A percentile compares a stretch with the other conserved stretches of the same genome.
phyloP scores from a whole-genome alignment of 2,888 invertebrate species.

The Periphyllus acericola region DNA sequence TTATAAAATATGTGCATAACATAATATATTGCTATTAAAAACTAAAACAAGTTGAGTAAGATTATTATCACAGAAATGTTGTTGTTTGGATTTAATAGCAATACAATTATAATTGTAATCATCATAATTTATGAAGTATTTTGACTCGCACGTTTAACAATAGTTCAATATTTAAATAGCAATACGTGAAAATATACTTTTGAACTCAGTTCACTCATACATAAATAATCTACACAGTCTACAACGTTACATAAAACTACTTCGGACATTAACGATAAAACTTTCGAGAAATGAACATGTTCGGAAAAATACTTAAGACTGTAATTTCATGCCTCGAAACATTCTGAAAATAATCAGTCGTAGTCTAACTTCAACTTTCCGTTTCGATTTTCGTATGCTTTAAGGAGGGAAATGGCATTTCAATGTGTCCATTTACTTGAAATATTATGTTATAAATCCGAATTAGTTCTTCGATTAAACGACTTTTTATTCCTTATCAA shows the following conservation, averaged over 20 bases:
- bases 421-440: conserved; percentile 51
- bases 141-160: neutral
- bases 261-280: conserved; percentile 32
- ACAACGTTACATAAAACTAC: conserved; percentile 28
- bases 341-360: conserved; percentile 47
- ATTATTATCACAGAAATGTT: neutral
- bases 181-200: neutral
- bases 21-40: neutral
- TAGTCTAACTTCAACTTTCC: conserved; percentile 7
- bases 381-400: conserved; percentile 22
- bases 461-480: conserved; percentile 57
- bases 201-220: neutral
- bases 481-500: conserved; percentile 46
- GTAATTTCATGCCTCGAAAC: conserved; percentile 53
- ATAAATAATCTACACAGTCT: conserved; percentile 10
- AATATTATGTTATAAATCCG: conserved; percentile 59
- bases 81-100: neutral
- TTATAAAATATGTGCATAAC: neutral
- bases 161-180: neutral
- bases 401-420: conserved; percentile 9
- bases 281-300: conserved; percentile 38
- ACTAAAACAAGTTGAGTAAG: neutral
- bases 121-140: neutral
- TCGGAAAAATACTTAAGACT: conserved; percentile 50
- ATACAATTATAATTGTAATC: neutral